Evolutionary conservation across 2,113 vertebrate species (phyloP).

Genomic region (Herpetotheres cachinnans): DNA sequence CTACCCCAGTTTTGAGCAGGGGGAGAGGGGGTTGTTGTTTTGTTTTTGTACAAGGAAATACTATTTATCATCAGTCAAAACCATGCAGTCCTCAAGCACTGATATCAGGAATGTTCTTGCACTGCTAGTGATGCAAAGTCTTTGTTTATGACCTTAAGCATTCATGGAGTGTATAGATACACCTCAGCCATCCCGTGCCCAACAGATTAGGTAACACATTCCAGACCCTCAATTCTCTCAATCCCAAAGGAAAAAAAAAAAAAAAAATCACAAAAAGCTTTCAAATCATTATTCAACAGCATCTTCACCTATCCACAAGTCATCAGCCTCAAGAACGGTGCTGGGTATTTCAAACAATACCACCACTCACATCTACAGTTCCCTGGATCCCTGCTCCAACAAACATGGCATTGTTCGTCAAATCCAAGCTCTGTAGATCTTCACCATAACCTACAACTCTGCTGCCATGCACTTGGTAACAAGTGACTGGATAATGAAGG

Average conservation of each 20-base stretch:
- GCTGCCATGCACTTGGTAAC: neutral
- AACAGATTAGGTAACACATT: neutral
- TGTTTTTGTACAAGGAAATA: neutral
- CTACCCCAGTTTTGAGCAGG: neutral
- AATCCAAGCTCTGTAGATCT: neutral
- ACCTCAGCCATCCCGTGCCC: neutral
- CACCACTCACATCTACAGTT: neutral
- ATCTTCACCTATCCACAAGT: neutral
- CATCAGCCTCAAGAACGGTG: neutral
- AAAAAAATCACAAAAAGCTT: neutral
- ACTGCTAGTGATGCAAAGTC: neutral
- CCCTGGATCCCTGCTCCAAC: neutral
- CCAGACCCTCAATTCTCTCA: neutral
- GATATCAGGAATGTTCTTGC: neutral
- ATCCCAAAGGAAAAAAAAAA: neutral
- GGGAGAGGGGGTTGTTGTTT: neutral
- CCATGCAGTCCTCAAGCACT: neutral
- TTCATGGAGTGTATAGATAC: neutral
- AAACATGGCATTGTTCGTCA: accelerated
- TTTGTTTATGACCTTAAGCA: neutral
- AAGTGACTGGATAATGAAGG: neutral
- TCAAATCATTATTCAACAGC: neutral
- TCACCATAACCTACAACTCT: neutral
- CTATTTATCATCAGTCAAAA: neutral
- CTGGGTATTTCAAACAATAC: neutral